Evolutionary conservation across 2,113 vertebrate genomes (phyloP).

Genomic region (Ictalurus furcatus): DNA sequence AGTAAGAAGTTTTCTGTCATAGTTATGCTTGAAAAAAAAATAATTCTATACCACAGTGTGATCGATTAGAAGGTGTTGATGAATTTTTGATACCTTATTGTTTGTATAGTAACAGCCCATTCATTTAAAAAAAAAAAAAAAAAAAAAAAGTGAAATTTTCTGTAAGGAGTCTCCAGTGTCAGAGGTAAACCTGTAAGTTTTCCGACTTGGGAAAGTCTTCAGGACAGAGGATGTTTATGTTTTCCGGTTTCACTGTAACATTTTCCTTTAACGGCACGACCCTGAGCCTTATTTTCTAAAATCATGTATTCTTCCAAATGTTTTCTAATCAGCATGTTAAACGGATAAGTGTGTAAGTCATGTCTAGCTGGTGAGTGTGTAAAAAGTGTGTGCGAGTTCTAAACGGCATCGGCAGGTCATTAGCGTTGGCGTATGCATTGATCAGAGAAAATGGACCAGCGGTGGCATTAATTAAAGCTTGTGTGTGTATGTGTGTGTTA

Average conservation of each 20-base stretch:
- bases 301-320: neutral
- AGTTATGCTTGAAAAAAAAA: too few relatives aligned
- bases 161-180: neutral
- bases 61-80: too few relatives aligned
- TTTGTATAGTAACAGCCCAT: too few relatives aligned
- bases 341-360: neutral
- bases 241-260: neutral
- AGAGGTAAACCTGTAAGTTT: neutral
- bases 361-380: neutral
- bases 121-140: too few relatives aligned
- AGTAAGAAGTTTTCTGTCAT: too few relatives aligned
- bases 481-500: neutral
- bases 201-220: too few relatives aligned
- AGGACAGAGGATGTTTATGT: neutral
- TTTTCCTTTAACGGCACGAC: neutral
- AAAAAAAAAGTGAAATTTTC: too few relatives aligned
- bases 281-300: neutral
- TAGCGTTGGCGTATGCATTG: neutral
- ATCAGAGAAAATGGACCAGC: conserved; percentile 9
- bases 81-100: too few relatives aligned
- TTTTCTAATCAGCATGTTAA: too few relatives aligned
- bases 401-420: conserved; percentile 7
- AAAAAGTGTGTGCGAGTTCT: neutral
- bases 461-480: neutral
- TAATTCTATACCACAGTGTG: too few relatives aligned